Evolutionary conservation across 2,797 vertebrate species (phyloP).

Genomic region (Lepilemur ruficaudatus): DNA sequence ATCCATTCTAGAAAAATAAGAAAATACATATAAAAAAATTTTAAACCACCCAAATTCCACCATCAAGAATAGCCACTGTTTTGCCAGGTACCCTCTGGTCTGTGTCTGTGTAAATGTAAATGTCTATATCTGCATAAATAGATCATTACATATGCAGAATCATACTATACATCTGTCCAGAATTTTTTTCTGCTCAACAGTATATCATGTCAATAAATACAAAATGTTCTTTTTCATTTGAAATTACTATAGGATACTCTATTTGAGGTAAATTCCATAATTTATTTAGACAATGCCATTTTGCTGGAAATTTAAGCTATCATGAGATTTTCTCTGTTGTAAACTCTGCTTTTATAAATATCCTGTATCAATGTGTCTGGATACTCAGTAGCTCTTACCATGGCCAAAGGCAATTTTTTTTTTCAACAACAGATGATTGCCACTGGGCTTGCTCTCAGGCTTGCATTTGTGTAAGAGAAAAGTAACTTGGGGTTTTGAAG

Average conservation of each 20-base stretch:
- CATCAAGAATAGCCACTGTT: not conserved
- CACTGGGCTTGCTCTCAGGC: not conserved
- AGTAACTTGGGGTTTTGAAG: not conserved
- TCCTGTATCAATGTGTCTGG: not conserved
- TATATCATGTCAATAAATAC: conserved; percentile 4
- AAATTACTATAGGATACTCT: not conserved
- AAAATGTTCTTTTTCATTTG: not conserved
- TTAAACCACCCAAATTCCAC: not conserved
- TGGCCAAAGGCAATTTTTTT: not conserved
- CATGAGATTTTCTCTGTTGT: not conserved
- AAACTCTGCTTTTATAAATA: not conserved
- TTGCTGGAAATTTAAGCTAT: not conserved
- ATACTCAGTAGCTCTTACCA: not conserved
- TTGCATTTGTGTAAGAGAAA: not conserved
- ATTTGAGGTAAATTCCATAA: conserved; percentile 10
- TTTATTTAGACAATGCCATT: not conserved
- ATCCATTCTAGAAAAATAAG: conserved; percentile 20
- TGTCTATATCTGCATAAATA: not conserved
- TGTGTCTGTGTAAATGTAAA: not conserved
- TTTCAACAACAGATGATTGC: not conserved
- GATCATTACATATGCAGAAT: not conserved
- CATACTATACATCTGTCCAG: not conserved
- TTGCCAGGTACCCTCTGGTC: not conserved
- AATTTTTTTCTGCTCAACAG: not conserved
- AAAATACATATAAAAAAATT: not conserved